Base-by-base conservation (phyloP, 2,888 invertebrate species). In the Oeneis ivallda region DNA sequence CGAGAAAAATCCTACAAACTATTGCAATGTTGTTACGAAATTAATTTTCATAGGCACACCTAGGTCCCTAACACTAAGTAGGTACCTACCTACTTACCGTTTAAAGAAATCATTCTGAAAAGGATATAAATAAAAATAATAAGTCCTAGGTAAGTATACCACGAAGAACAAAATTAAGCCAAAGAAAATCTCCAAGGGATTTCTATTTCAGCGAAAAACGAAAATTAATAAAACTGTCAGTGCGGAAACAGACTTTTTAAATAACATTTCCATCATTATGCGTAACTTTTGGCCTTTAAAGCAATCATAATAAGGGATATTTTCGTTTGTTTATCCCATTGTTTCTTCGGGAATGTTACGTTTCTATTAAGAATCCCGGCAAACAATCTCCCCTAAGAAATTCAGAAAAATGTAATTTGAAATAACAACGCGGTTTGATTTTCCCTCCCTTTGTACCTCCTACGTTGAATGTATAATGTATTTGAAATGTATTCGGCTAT, bases 391-490 rank as follows among this genome's bases (percentile, higher is more conserved):
- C 78, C 79, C 80, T 77, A 79, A 77, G 77, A 79, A 78, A 81
- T 80, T 81, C 79, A 75, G 74, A 82, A 84, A 85, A 83, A 85
- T 79, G 80, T 84, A 86, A 87, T 86, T 87, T 85, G 81, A 73
- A 83, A 87, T 81, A 86, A 85, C 86, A 87, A 83, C 75, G 77
- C 74, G 76, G 79, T 83, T 80, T 83, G 82, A 81, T 83, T 83
- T 72, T 58, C 68, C 75, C 74, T 72, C 75, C 77, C 75, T 71
- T 67, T 71, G 70, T 66, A 54, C 65, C 26, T 60, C 59, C 56
- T 57, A 45, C 64, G 61, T 63, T 61, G 68, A 68, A 68, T 68
- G 68, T 66, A 69, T 66, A 69, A 69, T 69, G 57, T 66, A 62
- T 61, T 52, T 34, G 7, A 49, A 65, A 58, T 64, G 58, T 45